Percentiles rank a stretch among this genome's conserved stretches.
Evolutionary conservation across 2,888 invertebrate species (phyloP).

Genomic region (Eilema sororculum): DNA sequence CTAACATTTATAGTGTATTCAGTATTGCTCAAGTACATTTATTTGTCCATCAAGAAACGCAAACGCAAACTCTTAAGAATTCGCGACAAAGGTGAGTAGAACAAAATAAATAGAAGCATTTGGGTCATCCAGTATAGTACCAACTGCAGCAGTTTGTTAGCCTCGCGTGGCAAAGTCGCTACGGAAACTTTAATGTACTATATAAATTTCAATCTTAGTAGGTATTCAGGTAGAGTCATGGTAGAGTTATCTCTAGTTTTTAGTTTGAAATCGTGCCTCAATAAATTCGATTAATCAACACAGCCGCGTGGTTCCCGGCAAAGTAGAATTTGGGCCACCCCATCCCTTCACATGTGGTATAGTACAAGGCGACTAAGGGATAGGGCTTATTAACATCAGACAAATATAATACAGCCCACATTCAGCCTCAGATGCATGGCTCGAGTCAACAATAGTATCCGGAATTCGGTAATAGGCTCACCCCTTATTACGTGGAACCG

Average conservation of each 20-base stretch:
- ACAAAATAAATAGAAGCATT: conserved; percentile 48
- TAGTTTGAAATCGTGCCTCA: neutral
- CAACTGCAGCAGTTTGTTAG: conserved; percentile 40
- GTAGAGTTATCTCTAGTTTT: neutral
- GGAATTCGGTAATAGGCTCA: no score
- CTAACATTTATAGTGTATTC: neutral
- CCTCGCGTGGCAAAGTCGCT: conserved; percentile 30
- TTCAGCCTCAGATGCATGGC: no score
- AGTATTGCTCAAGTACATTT: neutral
- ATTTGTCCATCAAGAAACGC: neutral
- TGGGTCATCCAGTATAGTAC: conserved; percentile 46
- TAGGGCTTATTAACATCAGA: no score
- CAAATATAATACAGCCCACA: no score
- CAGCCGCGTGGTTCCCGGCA: no score
- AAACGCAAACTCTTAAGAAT: conserved; percentile 24
- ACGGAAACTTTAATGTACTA: conserved; percentile 17
- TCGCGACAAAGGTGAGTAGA: conserved; percentile 33
- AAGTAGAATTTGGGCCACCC: no score
- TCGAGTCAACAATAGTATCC: no score
- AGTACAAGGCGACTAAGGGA: no score
- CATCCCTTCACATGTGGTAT: no score
- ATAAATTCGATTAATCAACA: neutral
- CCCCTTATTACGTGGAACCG: no score
- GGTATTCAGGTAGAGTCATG: neutral
- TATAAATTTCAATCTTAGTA: conserved; percentile 14